Evolutionary conservation across 2,888 invertebrate species (phyloP).

Genomic region (Proisotoma minuta): DNA sequence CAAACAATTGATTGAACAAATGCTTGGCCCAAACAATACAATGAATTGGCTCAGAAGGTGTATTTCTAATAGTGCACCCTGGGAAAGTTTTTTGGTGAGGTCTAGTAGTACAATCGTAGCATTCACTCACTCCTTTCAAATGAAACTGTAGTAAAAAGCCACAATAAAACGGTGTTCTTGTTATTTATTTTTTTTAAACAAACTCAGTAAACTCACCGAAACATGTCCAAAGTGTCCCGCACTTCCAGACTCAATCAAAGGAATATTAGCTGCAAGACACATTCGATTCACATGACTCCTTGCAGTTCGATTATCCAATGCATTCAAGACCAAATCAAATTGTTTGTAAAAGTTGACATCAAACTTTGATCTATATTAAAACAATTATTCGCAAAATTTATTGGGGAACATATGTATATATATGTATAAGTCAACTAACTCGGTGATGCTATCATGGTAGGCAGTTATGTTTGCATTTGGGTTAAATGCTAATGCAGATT

Average conservation of each 20-base stretch:
- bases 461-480: constrained; percentile 82
- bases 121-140: constrained; percentile 81
- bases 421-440: constrained; percentile 57
- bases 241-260: constrained; percentile 94
- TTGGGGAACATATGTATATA: constrained; percentile 1
- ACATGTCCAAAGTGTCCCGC: constrained; percentile 93
- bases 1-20: constrained; percentile 96
- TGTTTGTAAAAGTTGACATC: constrained; percentile 85
- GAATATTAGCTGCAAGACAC: constrained; percentile 91
- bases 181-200: too few relatives aligned
- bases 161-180: constrained; percentile 1
- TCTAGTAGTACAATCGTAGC: constrained; percentile 94
- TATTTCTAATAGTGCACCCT: constrained; percentile 97
- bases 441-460: constrained; percentile 87
- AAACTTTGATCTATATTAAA: constrained; percentile 67
- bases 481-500: constrained; percentile 82
- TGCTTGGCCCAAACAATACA: constrained; percentile 99
- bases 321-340: constrained; percentile 90
- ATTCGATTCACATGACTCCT: constrained; percentile 98
- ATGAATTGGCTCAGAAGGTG: constrained; percentile 97
- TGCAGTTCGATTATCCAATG: constrained; percentile 92
- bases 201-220: constrained; percentile 53
- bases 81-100: constrained; percentile 88
- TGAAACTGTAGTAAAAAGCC: constrained; percentile 60
- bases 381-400: background rate